Evolutionary conservation across 2,888 invertebrate genomes (phyloP), one percentile per base, ranked within the genome.

Genomic region (Luperina testacea): DNA sequence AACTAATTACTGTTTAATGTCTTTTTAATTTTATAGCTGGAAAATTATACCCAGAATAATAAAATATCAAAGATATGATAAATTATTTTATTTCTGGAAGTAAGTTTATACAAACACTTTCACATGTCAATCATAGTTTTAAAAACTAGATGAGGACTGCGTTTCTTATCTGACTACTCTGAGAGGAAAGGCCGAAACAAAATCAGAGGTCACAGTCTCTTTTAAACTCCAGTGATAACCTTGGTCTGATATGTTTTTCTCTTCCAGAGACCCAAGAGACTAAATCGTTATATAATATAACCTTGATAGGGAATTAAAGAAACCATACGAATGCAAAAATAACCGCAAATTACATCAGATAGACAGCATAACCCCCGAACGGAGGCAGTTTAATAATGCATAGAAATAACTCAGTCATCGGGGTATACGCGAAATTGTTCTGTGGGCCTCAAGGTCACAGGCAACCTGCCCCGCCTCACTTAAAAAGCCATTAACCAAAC

Each of bases 401-500:
- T 81, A 81, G 76, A 78, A 88, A 82, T 68, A 68, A 87, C 78
- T 67, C 75, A 78, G 88, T 92, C 92, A 90, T 87, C 82, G 78
- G 72, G 72, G 81, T 80, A 89, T 82, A 90, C 85, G 86, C 89
- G 85, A 90, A 90, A 91, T 90, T 85, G 87, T 82, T 80, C 63
- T 59, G 81, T 75, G 57, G 70, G 78, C 81, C 77, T 68, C 85
- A 85, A 90, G 87, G 89, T 82, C 87, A 83, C 76, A 82, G 81
- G 78, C 81, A 84, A 90, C 87, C 91, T 87, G 87, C 78, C 89
- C 77, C 84, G 74, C 87, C 86, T 89, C 91, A 92, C 92, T 93
- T 92, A 92, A 92, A 93, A 92, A 89, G 80, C 90, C 92, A 93
- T 93, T 92, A 92, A 86, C 87, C 87, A 87, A 87, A 87, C 85